Evolutionary conservation across 2,113 vertebrate genomes (phyloP), one percentile per base, ranked within the genome.

Genomic region (Platysternon megacephalum): DNA sequence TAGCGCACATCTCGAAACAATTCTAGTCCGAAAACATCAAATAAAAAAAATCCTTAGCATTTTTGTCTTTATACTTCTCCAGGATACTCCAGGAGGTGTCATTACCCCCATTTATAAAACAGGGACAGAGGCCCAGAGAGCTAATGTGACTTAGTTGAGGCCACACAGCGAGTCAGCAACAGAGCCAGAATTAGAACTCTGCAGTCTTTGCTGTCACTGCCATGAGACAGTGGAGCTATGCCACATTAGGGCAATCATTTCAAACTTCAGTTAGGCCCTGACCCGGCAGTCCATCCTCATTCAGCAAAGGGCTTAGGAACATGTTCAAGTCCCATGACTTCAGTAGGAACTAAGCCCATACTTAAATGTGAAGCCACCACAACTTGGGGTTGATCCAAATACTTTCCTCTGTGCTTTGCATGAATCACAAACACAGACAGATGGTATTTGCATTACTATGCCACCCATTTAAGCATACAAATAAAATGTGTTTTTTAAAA

Each of bases 331-430:
- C 49, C 26, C 56, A 4, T 1, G 51, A 82, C 49, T 80, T 48
- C 79, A 44, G 44, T 49, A 32, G 92, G 82, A 78, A 72, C 22
- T 24, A 44, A 46, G 44, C 56, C 68, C 24, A 32, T 82, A 44
- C 17, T 95, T 52, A 56, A 90, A 81, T 8, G 53, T 48, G 81
- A 78, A 21, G 49, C 49, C 93, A 51, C 4, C 68, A 46, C 68
- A 86, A 48, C 82, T 46, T 86, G 61, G 22, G 46, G 39, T 83
- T 93, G 11, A 13, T 65, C 53, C 9, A 2, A 9, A 46, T 80
- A 89, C 55, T 87, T 85, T 53, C 51, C 48, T 35, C 42, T 80
- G 84, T 48, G 93, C 95, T 92, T 91, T 83, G 90, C 84, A 78
- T 78, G 87, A n/a, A n/a, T 68, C 61, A n/a, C 61, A 68, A n/a